Evolutionary conservation across 2,797 vertebrate species (phyloP), one percentile per base, ranked within the genome.

Genomic region (Eptatretus atami): DNA sequence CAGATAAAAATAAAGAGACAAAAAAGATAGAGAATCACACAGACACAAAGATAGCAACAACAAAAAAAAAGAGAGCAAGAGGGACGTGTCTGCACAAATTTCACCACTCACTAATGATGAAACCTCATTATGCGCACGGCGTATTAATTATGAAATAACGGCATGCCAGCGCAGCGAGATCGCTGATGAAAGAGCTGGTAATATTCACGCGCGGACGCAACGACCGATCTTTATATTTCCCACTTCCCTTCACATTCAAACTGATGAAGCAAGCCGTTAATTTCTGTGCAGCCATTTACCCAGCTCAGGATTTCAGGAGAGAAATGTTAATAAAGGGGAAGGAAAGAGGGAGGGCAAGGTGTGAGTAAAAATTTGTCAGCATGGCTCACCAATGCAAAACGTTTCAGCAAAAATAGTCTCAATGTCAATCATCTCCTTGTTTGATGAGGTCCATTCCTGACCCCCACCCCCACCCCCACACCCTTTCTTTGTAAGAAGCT

Each of bases 41-140:
- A 31, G 53, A 63, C 64, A 65, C 64, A 66, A 24, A 66, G 13
- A 13, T 15, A 31, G 63, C 64, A 65, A 68, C 67, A 66, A 19
- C 19, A 66, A 25, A 74, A 78, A 74, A 78, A 79, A 76, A 80
- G 76, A 83, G 76, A 80, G 82, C 85, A 83, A 79, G 77, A 78
- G 85, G 83, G 81, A 84, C 87, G 86, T 84, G 81, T 81, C 78
- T 82, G 76, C 81, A 82, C 79, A 87, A 92, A 87, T 84, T 82
- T 81, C 82, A 90, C 4, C 31, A 44, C 31, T 44, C 57, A 61
- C 57, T 61, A 61, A 61, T 61, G 57, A 61, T 25, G 57, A 25
- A 25, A 61, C n/a, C 57, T 61, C 57, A 61, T 61, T 61, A 61
- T 25, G n/a, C 57, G n/a, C n/a, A n/a, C n/a, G 57, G 57, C 57